A percentile compares a stretch with the other conserved stretches of the same genome.
Evolutionary conservation across 2,113 vertebrate species (phyloP).

Genomic region (Pimephales promelas): DNA sequence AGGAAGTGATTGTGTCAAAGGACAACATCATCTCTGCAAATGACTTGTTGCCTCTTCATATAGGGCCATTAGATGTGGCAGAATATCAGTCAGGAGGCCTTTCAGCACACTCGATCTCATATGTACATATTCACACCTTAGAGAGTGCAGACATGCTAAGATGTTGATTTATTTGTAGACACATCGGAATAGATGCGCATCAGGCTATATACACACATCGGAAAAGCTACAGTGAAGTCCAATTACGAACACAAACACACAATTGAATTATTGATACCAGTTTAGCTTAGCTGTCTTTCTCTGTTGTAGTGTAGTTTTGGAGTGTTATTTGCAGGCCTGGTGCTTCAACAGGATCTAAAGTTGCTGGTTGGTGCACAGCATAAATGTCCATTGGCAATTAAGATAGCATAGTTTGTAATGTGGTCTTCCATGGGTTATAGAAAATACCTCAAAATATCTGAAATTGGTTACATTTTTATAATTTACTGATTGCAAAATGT

Average conservation of each 20-base stretch:
- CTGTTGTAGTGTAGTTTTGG: slow-evolving; percentile 64
- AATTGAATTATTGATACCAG: slow-evolving; percentile 45
- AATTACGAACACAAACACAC: slow-evolving; percentile 25
- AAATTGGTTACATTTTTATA: not conserved
- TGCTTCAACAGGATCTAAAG: slow-evolving; percentile 67
- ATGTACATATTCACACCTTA: slow-evolving; percentile 29
- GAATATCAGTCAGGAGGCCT: slow-evolving; percentile 47
- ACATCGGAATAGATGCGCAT: not conserved
- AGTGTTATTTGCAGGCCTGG: slow-evolving; percentile 68
- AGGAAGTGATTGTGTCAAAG: slow-evolving; percentile 70
- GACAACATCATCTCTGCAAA: slow-evolving; percentile 72
- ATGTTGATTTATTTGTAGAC: slow-evolving; percentile 17
- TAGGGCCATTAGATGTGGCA: slow-evolving; percentile 65
- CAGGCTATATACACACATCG: not conserved
- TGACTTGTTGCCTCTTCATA: slow-evolving; percentile 74
- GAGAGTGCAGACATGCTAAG: slow-evolving; percentile 31
- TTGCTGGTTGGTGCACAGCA: slow-evolving; percentile 40
- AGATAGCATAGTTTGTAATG: slow-evolving; percentile 48
- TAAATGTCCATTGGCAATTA: no score
- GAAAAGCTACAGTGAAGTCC: slow-evolving; percentile 8
- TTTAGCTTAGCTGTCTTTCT: not conserved
- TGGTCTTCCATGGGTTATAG: slow-evolving; percentile 6
- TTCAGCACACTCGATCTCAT: slow-evolving; percentile 38
- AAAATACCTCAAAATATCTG: not conserved
- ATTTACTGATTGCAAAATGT: not conserved